Percentiles rank a stretch among this genome's conserved stretches.
Conservation (phyloP, 2,113 vertebrate genomes). For the Hystrix brachyura region DNA sequence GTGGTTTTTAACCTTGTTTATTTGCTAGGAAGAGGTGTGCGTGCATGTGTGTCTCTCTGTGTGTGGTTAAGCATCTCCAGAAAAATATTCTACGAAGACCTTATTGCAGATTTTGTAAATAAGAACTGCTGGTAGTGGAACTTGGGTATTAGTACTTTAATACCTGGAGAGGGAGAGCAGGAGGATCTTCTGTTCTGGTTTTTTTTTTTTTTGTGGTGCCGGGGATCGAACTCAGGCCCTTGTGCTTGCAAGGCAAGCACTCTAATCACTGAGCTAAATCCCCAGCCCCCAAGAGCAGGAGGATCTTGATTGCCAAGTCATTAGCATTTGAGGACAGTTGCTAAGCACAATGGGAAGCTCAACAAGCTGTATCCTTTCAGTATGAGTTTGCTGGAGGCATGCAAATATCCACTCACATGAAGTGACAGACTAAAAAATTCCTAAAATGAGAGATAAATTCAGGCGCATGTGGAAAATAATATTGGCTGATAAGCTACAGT, state of each 20-base stretch:
- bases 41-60: not conserved
- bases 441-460: not conserved
- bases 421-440: not conserved
- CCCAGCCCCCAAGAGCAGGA: too few relatives aligned
- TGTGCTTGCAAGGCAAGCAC: too few relatives aligned
- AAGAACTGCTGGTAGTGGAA: not conserved
- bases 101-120: not conserved
- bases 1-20: not conserved
- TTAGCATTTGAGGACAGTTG: not conserved
- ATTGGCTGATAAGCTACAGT: not conserved
- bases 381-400: not conserved
- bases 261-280: too few relatives aligned
- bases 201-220: too few relatives aligned
- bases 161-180: not conserved
- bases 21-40: not conserved
- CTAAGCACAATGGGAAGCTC: not conserved
- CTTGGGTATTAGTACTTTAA: not conserved
- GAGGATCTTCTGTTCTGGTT: too few relatives aligned
- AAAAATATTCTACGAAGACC: not conserved
- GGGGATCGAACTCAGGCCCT: too few relatives aligned
- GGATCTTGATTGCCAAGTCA: not conserved
- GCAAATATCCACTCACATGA: constrained; percentile 5
- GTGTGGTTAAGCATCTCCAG: not conserved
- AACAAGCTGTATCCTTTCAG: not conserved
- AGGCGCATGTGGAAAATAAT: constrained; percentile 14